Evolutionary conservation across 2,113 vertebrate species (phyloP), one percentile per base, ranked within the genome.

Genomic region (Eurystomus gularis): DNA sequence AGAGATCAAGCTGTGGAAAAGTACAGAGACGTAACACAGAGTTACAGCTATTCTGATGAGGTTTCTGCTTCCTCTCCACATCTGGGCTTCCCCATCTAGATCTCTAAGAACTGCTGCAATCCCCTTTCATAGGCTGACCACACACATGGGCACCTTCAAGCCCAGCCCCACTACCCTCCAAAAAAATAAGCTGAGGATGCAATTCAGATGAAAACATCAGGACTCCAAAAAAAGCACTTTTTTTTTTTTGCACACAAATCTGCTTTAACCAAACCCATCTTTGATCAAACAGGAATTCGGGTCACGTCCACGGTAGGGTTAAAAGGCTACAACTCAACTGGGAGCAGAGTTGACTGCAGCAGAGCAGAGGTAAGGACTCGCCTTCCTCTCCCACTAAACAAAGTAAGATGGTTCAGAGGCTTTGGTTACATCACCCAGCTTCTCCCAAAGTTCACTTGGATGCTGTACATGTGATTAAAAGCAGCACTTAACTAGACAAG

Each of bases 1-100:
- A 84, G 55, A 65, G 25, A 17, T 19, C 24, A 52, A 92, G 69
- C 52, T 92, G n/a, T 92, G 95, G 94, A 96, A 95, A 94, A 92
- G 66, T 89, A 95, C 94, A 77, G 83, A 89, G 70, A 73, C 6
- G 4, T 60, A 91, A 91, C 19, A 54, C 1, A 0, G 49, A 71
- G 18, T 61, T 57, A 76, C 48, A 91, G 52, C 24, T 65, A 49
- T 7, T 85, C n/a, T 62, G 21, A 42, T 18, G 10, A 82, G 33
- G 4, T 2, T 86, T 78, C 29, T 52, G 48, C 21, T 82, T 93
- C 24, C 15, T 84, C 70, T 71, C 61, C 86, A 82, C 86, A 44
- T 31, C 52, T 33, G 48, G 33, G 13, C n/a, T 79, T 91, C 16
- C 33, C 93, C 88, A 79, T 78, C 42, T 39, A 33, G 68, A n/a